Conservation (phyloP, 2,113 vertebrate genomes). For the Scytalopus superciliaris region DNA sequence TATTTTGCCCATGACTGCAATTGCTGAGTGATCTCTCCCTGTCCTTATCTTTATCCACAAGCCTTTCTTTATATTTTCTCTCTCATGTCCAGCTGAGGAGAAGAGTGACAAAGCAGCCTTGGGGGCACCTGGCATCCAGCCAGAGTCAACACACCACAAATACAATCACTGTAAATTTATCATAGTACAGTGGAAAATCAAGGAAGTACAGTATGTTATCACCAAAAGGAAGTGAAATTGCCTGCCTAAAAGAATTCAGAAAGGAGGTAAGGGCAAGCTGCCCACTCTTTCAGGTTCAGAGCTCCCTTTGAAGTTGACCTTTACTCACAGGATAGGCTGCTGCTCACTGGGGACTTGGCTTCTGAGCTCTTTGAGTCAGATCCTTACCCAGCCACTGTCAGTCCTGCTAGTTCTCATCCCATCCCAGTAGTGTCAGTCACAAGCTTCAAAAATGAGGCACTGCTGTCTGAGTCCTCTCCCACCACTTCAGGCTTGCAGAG, state of each 20-base stretch:
- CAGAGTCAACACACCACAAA: not conserved
- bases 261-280: accelerated
- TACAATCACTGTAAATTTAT: not conserved
- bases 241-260: not conserved
- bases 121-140: not conserved
- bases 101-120: not conserved
- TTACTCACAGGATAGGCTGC: not conserved
- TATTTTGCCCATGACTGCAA: not conserved
- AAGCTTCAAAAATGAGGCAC: accelerated
- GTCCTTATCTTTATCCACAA: not conserved
- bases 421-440: not conserved
- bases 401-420: not conserved
- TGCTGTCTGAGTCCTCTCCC: not conserved
- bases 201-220: not conserved
- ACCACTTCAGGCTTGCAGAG: accelerated
- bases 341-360: not conserved
- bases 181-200: not conserved
- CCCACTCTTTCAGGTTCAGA: not conserved
- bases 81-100: not conserved
- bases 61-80: not conserved
- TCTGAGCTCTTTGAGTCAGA: not conserved
- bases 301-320: not conserved
- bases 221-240: not conserved
- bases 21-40: not conserved
- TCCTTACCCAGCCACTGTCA: not conserved